Conservation (phyloP, 2,888 invertebrate species). For the Graphium colonna region DNA sequence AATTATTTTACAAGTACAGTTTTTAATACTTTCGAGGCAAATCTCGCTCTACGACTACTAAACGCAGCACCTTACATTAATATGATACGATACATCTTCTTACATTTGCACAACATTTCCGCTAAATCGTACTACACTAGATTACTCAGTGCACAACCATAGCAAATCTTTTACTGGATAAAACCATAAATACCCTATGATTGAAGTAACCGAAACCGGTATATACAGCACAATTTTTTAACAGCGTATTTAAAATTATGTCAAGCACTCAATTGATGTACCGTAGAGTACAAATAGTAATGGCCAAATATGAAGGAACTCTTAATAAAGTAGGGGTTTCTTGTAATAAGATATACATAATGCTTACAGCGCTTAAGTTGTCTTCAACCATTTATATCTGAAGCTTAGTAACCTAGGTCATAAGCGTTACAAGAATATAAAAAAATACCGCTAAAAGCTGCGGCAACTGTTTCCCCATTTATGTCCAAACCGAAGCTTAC, state of each 20-base stretch:
- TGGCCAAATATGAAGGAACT: not conserved
- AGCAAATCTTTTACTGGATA: not conserved
- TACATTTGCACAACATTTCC: not conserved
- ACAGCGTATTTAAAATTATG: too few species aligned
- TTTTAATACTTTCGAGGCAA: slow-evolving; percentile 76
- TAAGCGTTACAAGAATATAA: too few species aligned
- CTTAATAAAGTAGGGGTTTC: not conserved
- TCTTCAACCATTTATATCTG: too few species aligned
- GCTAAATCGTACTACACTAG: not conserved
- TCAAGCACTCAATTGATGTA: not conserved
- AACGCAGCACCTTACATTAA: slow-evolving; percentile 69
- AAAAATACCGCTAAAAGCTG: too few species aligned
- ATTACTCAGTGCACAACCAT: not conserved
- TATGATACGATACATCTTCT: slow-evolving; percentile 36
- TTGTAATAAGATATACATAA: too few species aligned
- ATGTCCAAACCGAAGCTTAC: too few species aligned
- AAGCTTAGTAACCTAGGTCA: too few species aligned
- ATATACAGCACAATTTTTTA: not conserved
- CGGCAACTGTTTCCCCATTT: too few species aligned
- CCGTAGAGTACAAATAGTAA: not conserved
- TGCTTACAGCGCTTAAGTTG: too few species aligned
- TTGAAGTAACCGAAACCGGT: not conserved
- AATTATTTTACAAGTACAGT: slow-evolving; percentile 66
- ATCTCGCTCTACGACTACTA: slow-evolving; percentile 51
- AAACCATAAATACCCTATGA: not conserved